phyloP scores from a whole-genome alignment of 53 echinoderm and acorn worm genomes.

The Temnopleurus reevesii region DNA sequence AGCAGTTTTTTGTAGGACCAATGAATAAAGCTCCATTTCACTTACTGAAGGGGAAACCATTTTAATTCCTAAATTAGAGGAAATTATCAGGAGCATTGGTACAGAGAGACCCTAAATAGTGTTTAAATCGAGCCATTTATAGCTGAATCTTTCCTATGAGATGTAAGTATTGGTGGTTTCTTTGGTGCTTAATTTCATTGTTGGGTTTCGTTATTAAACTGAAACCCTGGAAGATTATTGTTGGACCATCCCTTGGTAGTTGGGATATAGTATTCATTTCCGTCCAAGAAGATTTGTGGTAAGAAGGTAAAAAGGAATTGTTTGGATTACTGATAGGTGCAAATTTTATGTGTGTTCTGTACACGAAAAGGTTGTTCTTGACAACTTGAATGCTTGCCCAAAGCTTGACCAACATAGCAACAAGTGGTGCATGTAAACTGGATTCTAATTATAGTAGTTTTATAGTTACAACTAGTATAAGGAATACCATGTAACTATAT shows the following conservation, averaged over 20 bases:
- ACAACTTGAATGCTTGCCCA: too few species aligned
- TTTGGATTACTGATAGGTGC: too few species aligned
- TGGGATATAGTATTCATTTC: not conserved
- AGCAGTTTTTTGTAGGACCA: not conserved
- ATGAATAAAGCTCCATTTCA: not conserved
- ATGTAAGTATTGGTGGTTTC: not conserved
- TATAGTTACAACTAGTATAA: too few species aligned
- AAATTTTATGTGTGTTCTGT: too few species aligned
- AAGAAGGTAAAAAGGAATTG: too few species aligned
- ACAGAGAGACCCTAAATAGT: not conserved
- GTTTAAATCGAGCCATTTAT: conserved; percentile 13
- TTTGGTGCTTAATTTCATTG: conserved; percentile 6
- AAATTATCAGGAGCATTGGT: not conserved
- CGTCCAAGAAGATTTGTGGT: too few species aligned
- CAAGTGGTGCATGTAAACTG: too few species aligned
- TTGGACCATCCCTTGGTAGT: not conserved
- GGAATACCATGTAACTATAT: too few species aligned
- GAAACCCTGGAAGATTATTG: conserved; percentile 3
- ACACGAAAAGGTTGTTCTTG: too few species aligned
- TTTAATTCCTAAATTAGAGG: conserved; percentile 31
- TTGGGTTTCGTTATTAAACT: not conserved
- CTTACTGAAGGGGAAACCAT: not conserved
- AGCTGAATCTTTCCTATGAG: not conserved
- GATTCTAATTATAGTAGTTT: too few species aligned
- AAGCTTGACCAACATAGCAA: too few species aligned